These are phyloP conservation scores for Toxostoma redivivum DNA, from an alignment of 2,113 vertebrate species.

Conservation along the genomic window DNA sequence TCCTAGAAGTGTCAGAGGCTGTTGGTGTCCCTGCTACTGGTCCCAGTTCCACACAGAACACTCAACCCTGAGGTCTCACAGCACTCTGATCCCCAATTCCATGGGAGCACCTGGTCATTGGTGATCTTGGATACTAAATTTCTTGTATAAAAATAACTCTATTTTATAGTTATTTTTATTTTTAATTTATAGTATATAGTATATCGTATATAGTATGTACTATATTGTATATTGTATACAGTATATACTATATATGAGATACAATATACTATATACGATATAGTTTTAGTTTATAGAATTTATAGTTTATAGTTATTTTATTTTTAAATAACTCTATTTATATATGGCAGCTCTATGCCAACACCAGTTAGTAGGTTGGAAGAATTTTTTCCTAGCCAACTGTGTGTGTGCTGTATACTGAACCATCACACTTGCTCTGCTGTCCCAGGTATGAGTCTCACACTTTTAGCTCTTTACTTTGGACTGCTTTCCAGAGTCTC, in stretches of 20 bases:
- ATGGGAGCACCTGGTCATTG: background rate
- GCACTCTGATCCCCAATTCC: background rate
- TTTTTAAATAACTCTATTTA: background rate
- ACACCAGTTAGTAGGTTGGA: background rate
- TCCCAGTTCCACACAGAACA: background rate
- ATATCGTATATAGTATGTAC: no score
- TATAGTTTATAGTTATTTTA: no score
- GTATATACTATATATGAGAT: no score
- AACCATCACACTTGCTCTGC: background rate
- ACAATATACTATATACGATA: no score
- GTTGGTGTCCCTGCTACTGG: background rate
- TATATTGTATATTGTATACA: no score
- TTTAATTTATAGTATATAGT: no score
- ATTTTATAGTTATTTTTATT: no score
- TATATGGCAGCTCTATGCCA: background rate
- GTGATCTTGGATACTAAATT: background rate
- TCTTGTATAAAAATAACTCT: background rate
- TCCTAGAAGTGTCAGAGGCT: background rate
- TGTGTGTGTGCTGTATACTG: background rate
- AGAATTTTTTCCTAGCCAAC: background rate
- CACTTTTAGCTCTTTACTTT: background rate
- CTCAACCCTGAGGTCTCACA: rapidly evolving
- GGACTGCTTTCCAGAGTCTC: background rate
- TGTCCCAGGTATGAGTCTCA: background rate
- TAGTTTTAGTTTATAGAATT: no score